These are phyloP conservation scores for Sturnira hondurensis DNA, from an alignment of 2,113 vertebrate species.

Conservation along the genomic window DNA sequence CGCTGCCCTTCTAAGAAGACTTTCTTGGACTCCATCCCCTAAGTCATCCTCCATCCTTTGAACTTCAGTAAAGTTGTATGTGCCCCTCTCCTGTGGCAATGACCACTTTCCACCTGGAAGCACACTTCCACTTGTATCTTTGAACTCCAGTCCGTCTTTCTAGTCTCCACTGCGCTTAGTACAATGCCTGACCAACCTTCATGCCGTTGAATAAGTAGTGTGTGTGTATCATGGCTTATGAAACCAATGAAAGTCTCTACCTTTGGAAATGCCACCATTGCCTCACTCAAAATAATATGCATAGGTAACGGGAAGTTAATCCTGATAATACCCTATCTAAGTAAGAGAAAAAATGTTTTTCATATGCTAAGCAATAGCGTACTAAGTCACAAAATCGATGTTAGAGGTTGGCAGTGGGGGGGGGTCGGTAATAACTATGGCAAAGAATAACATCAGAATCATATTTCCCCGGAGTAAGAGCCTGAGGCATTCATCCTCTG, in stretches of 20 bases:
- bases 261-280: conserved; percentile 15
- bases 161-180: not conserved
- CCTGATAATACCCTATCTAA: not conserved
- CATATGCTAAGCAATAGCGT: not conserved
- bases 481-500: not conserved
- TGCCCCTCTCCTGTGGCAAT: not conserved
- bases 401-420: not conserved
- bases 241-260: conserved; percentile 13
- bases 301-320: conserved; percentile 37
- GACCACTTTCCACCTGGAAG: not conserved
- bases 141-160: not conserved
- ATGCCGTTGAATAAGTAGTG: not conserved
- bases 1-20: not conserved
- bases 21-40: not conserved
- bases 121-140: not conserved
- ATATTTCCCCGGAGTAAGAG: not conserved
- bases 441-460: not conserved
- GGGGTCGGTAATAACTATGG: too few species aligned
- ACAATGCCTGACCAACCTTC: not conserved
- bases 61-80: not conserved
- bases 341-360: not conserved
- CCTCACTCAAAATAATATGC: conserved; percentile 20
- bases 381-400: not conserved
- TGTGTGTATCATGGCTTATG: not conserved
- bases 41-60: not conserved